Conservation (phyloP, 2,797 vertebrate genomes). For the Megaceryle alcyon region DNA sequence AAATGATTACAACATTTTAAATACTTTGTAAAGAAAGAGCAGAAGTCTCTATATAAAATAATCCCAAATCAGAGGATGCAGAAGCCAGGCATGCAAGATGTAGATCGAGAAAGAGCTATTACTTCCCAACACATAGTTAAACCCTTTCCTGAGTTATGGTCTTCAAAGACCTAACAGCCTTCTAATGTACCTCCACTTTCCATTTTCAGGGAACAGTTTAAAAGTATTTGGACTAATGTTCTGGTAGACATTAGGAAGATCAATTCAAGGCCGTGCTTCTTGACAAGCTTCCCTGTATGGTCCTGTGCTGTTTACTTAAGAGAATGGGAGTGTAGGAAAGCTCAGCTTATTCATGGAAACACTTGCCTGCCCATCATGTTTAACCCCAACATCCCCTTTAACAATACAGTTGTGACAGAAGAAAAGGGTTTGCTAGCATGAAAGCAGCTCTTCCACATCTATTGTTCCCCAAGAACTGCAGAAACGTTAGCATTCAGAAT, state of each 20-base stretch:
- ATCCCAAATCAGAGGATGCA: not conserved
- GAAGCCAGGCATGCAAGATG: not conserved
- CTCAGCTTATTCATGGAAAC: not conserved
- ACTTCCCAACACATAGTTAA: not conserved
- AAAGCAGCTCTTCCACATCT: not conserved
- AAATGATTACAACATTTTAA: not conserved
- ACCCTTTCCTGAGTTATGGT: not conserved
- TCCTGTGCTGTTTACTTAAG: not conserved
- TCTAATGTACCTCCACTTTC: not conserved
- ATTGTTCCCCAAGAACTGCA: not conserved
- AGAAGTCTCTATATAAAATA: not conserved
- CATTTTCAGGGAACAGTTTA: not conserved
- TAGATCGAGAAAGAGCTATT: not conserved
- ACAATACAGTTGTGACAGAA: not conserved
- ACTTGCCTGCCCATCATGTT: not conserved
- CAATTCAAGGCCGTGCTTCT: not conserved
- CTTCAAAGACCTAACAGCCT: not conserved
- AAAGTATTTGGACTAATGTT: not conserved
- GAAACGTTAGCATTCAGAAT: not conserved
- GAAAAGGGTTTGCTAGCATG: not conserved
- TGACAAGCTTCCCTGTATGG: not conserved
- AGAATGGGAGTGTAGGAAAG: not conserved
- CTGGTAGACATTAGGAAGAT: not conserved
- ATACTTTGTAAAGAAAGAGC: not conserved
- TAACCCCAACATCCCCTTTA: not conserved